Base-by-base conservation (phyloP, 37 sponge, comb jelly and placozoan genomes). In the Beroe ovata region DNA sequence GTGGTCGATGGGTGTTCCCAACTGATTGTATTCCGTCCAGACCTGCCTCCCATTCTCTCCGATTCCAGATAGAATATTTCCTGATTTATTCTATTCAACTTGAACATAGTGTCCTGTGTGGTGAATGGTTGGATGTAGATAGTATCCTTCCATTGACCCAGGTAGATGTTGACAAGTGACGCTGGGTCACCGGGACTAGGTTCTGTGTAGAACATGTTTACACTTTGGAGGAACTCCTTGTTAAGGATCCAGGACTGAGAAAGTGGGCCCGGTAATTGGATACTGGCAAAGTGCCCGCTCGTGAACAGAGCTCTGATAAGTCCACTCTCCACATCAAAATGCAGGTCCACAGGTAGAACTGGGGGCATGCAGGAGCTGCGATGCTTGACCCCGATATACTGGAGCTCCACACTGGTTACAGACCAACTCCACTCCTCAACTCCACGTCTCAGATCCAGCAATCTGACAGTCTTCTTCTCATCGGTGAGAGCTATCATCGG, bases 381-480 rank as follows among this genome's bases (percentile, higher is more conserved):
- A 25, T 39, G 42, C n/a, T 42, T 42, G 4, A 42, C 16, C 47
- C 84, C 84, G 14, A 77, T 20, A 39, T 77, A 77, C 47, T 77
- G 84, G 36, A 77, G 26, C 23, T 77, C 84, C 23, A 77, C 54
- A 23, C 28, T 41, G 23, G 84, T 32, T 40, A 77, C 33, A 14
- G 84, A 77, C 84, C 84, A 77, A 54, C 33, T 77, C 84, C 84
- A 77, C 42, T 35, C 11, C 47, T 77, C 84, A n/a, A 41, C 84
- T n/a, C 84, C 84, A 33, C 26, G 47, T 54, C n/a, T 77, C 84
- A 77, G 16, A 54, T 77, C 84, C 84, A 77, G 28, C 21, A 77
- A 77, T 29, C 84, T 22, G 25, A 77, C 84, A 21, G 84, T 77
- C n/a, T 36, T 77, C 47, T 35, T 77, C 84, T 77, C 84, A 54